Evolutionary conservation across 2,113 vertebrate species (phyloP), one percentile per base, ranked within the genome.

Genomic region (Hemichromis elongatus): DNA sequence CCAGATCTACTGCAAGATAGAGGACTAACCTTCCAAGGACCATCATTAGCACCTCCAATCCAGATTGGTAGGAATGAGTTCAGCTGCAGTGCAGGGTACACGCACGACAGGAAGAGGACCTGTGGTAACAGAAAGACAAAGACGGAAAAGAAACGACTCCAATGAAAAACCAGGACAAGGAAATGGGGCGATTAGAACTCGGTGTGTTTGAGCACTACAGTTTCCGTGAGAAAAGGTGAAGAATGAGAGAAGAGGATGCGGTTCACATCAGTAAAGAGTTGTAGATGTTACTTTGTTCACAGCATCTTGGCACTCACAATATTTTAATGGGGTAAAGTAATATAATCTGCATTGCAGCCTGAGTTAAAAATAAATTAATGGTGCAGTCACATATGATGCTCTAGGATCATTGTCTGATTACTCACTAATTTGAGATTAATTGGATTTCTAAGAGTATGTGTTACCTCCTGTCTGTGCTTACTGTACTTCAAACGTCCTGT

Each of bases 51-150:
- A 57, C 28, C 6, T 88, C n/a, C 6, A 47, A 42, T 84, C 24
- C 37, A 63, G 19, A 42, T 3, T 56, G 77, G 40, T 40, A 80
- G 42, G 13, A 79, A 30, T 19, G 63, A 50, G 80, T 90, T 85
- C 82, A 86, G 14, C 73, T 82, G 12, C 59, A 52, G 84, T 90
- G 83, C 77, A 86, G 35, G 83, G 80, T 47, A 83, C 86, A 78
- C 8, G n/a, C 78, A 79, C 82, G 90, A 92, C 90, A 89, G 82
- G 81, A 92, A 88, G 86, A 85, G 91, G 85, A 86, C 86, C 63
- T 1, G 19, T 85, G 85, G 81, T 90, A 82, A 85, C 86, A 54
- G 28, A 50, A 59, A 83, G 75, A 90, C 90, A 91, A 90, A 90
- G 78, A 86, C 86, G 0, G 57, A 82, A 85, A 82, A 88, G 66